Evolutionary conservation across 2,797 vertebrate species (phyloP).

Genomic region (Lacerta agilis): DNA sequence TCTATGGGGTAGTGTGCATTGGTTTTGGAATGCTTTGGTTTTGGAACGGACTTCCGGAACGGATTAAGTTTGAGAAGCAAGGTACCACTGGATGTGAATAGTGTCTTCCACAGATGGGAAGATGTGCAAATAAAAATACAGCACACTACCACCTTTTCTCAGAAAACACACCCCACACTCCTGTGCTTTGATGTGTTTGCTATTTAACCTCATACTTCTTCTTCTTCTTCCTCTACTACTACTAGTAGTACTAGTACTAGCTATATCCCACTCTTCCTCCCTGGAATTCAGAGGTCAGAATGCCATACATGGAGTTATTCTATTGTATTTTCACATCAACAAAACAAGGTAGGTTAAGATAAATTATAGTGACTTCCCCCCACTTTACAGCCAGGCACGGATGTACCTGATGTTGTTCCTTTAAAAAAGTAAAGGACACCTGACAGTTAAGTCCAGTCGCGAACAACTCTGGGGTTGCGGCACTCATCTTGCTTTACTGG

Average conservation of each 20-base stretch:
- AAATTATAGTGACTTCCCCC: neutral
- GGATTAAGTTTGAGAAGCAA: no score
- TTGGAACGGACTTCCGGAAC: no score
- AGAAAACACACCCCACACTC: neutral
- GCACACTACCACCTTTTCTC: neutral
- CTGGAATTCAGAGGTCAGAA: neutral
- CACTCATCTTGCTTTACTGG: no score
- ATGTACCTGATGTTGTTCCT: neutral
- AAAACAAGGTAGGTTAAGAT: neutral
- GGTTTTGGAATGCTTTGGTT: no score
- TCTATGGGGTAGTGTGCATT: no score
- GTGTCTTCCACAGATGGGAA: neutral
- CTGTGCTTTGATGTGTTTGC: neutral
- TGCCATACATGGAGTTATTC: neutral
- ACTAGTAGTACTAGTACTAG: neutral
- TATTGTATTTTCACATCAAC: neutral
- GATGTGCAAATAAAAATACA: neutral
- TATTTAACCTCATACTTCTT: neutral
- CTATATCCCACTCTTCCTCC: neutral
- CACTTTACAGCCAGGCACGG: neutral
- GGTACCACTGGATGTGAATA: no score
- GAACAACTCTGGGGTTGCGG: no score
- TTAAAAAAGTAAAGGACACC: no score
- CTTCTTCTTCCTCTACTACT: no score
- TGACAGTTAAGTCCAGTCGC: no score